Conservation (phyloP, 2,113 vertebrate species). For the Misgurnus mizolepis region DNA sequence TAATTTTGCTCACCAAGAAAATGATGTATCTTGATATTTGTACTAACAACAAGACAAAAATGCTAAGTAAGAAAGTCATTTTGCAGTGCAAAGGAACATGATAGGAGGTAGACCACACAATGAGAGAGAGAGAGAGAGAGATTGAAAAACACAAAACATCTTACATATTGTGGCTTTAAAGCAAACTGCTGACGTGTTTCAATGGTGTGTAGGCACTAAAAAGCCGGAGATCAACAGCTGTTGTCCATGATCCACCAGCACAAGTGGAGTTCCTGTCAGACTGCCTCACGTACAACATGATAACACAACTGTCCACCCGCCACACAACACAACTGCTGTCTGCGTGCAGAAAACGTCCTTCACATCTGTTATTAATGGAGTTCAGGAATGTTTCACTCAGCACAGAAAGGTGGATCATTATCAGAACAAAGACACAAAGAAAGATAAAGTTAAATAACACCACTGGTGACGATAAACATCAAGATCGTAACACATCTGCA, state of each 20-base stretch:
- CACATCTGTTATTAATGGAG: constrained; percentile 80
- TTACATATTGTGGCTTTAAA: neutral
- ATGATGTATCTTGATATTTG: no score
- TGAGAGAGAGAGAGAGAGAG: no score
- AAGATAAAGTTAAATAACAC: neutral
- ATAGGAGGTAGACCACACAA: no score
- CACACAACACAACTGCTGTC: neutral
- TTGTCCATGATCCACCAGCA: neutral
- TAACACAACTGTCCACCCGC: constrained; percentile 1
- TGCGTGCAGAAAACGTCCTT: constrained; percentile 53
- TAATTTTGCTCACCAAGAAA: no score
- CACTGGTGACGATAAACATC: neutral
- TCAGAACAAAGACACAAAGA: constrained; percentile 6
- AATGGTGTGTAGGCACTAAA: neutral
- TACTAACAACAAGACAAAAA: no score
- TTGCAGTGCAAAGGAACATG: no score
- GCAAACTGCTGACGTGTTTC: neutral
- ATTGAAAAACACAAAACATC: no score
- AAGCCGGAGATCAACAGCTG: neutral
- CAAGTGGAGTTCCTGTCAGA: neutral
- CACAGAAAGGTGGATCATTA: constrained; percentile 48
- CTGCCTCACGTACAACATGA: neutral
- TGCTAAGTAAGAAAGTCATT: no score
- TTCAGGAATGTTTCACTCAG: constrained; percentile 72
- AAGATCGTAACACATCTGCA: neutral